Conservation (phyloP, 2,888 invertebrate genomes). For the Catocala sponsa region DNA sequence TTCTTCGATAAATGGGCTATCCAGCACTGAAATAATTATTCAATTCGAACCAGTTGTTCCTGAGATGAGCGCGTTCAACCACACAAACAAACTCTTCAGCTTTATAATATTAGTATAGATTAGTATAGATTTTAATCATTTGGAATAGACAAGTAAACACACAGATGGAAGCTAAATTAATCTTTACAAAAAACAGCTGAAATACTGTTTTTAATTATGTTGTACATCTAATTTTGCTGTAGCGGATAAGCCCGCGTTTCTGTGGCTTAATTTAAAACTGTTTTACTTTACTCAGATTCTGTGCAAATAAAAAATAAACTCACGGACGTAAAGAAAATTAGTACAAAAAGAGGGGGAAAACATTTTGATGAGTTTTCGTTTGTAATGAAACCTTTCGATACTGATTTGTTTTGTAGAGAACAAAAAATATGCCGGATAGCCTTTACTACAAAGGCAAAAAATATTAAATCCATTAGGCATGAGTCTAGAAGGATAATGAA, state of each 20-base stretch:
- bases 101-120: too few relatives aligned
- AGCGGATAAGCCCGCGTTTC: slow-evolving; percentile 45
- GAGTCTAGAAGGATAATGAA: too few relatives aligned
- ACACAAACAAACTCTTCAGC: too few relatives aligned
- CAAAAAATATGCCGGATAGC: slow-evolving; percentile 7
- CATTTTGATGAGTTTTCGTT: slow-evolving; percentile 54
- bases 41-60: too few relatives aligned
- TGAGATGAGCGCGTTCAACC: too few relatives aligned
- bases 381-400: slow-evolving; percentile 34
- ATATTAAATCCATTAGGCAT: not conserved
- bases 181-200: slow-evolving; percentile 17
- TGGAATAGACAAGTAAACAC: slow-evolving; percentile 11
- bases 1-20: too few relatives aligned
- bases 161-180: slow-evolving; percentile 21
- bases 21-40: too few relatives aligned
- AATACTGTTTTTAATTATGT: slow-evolving; percentile 47
- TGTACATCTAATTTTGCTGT: slow-evolving; percentile 41
- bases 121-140: not conserved
- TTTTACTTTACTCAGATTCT: slow-evolving; percentile 51
- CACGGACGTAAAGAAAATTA: slow-evolving; percentile 43
- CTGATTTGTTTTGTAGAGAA: slow-evolving; percentile 25
- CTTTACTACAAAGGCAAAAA: not conserved
- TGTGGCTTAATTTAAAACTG: slow-evolving; percentile 55
- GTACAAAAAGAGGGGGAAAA: slow-evolving; percentile 35
- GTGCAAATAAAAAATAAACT: slow-evolving; percentile 52